phyloP scores from a whole-genome alignment of 35 echinoderm and acorn worm genomes.

The Hemicentrotus pulcherrimus region DNA sequence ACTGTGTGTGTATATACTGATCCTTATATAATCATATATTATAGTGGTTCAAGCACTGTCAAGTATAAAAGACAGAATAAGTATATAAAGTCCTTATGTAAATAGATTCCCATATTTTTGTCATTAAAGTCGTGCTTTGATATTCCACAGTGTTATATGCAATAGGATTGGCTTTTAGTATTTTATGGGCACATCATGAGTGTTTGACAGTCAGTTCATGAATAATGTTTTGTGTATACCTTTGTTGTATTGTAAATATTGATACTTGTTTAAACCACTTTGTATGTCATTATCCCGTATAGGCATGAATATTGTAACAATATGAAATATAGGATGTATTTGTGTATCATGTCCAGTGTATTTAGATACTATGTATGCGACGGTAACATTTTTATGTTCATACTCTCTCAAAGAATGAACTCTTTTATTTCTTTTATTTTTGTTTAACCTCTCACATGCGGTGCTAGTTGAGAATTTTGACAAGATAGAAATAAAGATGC shows the following conservation, averaged over 20 bases:
- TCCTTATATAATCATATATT: neutral
- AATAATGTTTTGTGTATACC: neutral
- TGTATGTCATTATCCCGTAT: neutral
- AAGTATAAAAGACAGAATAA: neutral
- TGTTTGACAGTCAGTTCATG: neutral
- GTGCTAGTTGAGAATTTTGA: slow-evolving; percentile 15
- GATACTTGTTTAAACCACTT: neutral
- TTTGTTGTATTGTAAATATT: neutral
- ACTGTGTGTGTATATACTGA: neutral
- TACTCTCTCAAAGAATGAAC: neutral
- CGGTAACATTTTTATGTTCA: neutral
- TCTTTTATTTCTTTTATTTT: neutral
- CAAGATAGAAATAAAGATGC: slow-evolving; percentile 28
- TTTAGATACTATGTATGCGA: neutral
- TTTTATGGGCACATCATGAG: neutral
- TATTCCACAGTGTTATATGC: neutral
- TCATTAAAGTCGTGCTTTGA: neutral
- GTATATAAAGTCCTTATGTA: neutral
- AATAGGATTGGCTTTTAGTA: neutral
- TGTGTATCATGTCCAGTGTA: neutral
- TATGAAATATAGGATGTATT: slow-evolving; percentile 3
- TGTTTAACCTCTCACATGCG: slow-evolving; percentile 19
- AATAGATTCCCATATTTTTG: neutral
- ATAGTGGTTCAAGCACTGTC: neutral
- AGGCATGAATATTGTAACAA: neutral